phyloP scores from a whole-genome alignment of 92 coral and sea anemone species.

The Epizoanthus stellaris region DNA sequence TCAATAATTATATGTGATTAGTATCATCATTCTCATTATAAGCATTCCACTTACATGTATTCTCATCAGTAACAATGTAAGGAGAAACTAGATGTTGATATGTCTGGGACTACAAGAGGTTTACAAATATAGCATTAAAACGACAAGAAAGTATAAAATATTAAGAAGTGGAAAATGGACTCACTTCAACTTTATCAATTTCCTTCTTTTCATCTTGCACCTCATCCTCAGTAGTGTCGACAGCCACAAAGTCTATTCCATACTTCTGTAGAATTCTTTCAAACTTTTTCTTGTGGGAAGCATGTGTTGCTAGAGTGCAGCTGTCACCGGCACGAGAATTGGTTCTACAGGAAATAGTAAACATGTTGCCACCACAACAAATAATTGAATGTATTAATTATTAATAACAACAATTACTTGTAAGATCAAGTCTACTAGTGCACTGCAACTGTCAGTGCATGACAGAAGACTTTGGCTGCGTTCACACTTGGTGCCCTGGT shows the following conservation, averaged over 20 bases:
- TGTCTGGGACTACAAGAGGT: too few species aligned
- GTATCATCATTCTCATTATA: too few species aligned
- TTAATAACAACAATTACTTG: too few species aligned
- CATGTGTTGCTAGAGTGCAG: conserved; percentile 78
- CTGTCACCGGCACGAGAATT: conserved; percentile 42
- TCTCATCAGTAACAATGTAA: too few species aligned
- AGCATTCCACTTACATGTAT: too few species aligned
- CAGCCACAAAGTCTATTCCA: conserved; percentile 73
- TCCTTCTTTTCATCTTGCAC: conserved; percentile 21
- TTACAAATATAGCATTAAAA: neutral
- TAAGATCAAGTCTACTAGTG: too few species aligned
- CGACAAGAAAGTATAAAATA: neutral
- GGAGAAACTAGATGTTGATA: too few species aligned
- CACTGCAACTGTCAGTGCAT: too few species aligned
- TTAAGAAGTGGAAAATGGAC: neutral
- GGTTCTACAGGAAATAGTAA: conserved; percentile 39
- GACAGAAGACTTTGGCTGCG: too few species aligned
- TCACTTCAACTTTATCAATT: conserved; percentile 61
- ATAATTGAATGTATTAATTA: too few species aligned
- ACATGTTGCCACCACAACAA: neutral
- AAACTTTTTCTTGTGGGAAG: conserved; percentile 74
- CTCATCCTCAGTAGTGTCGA: conserved; percentile 57
- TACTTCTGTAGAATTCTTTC: conserved; percentile 59
- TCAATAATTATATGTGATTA: too few species aligned
- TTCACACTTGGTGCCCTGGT: too few species aligned